Conservation (phyloP, 2,888 invertebrate species). For the Drosophila anomelani region DNA sequence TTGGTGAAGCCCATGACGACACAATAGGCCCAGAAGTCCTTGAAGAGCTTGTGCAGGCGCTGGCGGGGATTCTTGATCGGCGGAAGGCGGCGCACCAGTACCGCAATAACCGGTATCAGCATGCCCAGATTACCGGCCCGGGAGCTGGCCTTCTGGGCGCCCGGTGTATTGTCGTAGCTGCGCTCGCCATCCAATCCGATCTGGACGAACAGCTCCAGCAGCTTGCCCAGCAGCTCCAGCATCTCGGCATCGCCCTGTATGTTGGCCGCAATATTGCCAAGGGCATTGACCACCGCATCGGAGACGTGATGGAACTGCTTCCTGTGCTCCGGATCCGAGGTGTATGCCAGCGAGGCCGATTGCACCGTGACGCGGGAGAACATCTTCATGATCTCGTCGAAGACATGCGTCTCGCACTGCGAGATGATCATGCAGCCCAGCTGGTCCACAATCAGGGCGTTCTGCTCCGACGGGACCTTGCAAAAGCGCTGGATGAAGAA, state of each 20-base stretch:
- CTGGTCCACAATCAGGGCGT: conserved; percentile 98
- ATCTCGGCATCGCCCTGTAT: conserved; percentile 94
- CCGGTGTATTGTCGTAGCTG: conserved; percentile 95
- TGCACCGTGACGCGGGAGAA: conserved; percentile 98
- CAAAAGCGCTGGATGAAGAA: conserved; percentile 98
- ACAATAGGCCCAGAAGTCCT: conserved; percentile 99
- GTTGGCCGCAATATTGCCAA: conserved; percentile 98
- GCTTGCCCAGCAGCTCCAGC: conserved; percentile 92
- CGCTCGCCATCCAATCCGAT: conserved; percentile 98
- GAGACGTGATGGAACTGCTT: conserved; percentile 92
- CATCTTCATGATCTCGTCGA: conserved; percentile 99
- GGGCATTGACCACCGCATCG: conserved; percentile 96
- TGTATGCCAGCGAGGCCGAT: conserved; percentile 92
- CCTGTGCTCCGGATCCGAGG: conserved; percentile 87
- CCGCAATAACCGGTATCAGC: conserved; percentile 98
- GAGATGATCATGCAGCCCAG: conserved; percentile 99
- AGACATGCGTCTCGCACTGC: conserved; percentile 92
- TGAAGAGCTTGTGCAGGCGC: conserved; percentile 97
- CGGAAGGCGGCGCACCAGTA: conserved; percentile 92
- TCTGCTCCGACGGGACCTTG: conserved; percentile 95
- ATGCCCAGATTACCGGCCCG: conserved; percentile 99
- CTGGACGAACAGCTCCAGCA: conserved; percentile 98
- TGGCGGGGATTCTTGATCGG: conserved; percentile 96
- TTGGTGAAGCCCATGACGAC: conserved; percentile 98
- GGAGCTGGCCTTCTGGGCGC: conserved; percentile 92